Conservation (phyloP, 2,888 invertebrate genomes). For the Ochropacha duplaris region DNA sequence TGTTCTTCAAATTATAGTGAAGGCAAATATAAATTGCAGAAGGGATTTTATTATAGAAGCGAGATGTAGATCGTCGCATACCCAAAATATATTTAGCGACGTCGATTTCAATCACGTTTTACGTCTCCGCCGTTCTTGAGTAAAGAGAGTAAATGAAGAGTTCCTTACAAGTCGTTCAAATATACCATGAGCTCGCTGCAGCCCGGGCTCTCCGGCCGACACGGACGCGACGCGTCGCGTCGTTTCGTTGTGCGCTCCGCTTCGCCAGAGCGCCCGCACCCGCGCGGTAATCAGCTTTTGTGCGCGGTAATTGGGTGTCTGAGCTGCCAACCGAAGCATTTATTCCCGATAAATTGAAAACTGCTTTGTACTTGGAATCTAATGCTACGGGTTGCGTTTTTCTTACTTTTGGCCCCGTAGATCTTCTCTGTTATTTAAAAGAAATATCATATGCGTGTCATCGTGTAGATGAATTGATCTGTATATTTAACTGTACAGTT, state of each 20-base stretch:
- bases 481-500: no score
- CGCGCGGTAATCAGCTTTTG: constrained; percentile 81
- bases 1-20: no score
- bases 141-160: constrained; percentile 70
- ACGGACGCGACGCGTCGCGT: constrained; percentile 22
- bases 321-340: constrained; percentile 81
- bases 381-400: constrained; percentile 62
- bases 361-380: constrained; percentile 76
- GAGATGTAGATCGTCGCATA: constrained; percentile 8
- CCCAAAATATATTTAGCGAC: constrained; percentile 27
- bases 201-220: constrained; percentile 26
- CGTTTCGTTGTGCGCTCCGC: constrained; percentile 26
- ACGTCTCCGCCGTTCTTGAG: constrained; percentile 47
- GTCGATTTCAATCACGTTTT: constrained; percentile 58
- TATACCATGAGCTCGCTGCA: constrained; percentile 56
- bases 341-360: constrained; percentile 82
- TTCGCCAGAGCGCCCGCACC: constrained; percentile 54
- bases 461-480: not conserved
- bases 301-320: constrained; percentile 82
- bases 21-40: no score
- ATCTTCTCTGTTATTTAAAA: not conserved
- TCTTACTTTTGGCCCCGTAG: constrained; percentile 29
- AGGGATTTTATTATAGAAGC: no score
- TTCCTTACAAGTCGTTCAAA: constrained; percentile 69
- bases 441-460: no score